phyloP scores from a whole-genome alignment of 2,113 vertebrate species.

The Lasiurus cinereus region DNA sequence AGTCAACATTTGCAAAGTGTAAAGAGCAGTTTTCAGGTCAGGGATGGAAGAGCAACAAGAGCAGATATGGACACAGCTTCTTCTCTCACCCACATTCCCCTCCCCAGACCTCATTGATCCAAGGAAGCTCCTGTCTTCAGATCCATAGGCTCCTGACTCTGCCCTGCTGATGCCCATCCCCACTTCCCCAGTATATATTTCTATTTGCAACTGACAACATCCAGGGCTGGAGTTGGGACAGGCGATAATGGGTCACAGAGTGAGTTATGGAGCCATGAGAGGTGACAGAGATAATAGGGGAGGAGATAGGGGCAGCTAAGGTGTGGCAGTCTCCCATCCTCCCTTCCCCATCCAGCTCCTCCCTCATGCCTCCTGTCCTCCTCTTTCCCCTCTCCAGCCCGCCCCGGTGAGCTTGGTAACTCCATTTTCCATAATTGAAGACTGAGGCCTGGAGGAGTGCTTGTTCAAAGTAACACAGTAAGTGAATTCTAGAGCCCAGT shows the following conservation, averaged over 20 bases:
- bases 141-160: slow-evolving; percentile 49
- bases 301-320: not conserved
- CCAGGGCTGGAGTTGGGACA: slow-evolving; percentile 51
- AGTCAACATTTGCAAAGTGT: not conserved
- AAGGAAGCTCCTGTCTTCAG: not conserved
- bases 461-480: not conserved
- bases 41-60: not conserved
- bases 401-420: not conserved
- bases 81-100: fast-evolving
- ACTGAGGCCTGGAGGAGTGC: not conserved
- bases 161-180: slow-evolving; percentile 25
- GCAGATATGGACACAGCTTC: fast-evolving
- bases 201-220: slow-evolving; percentile 77
- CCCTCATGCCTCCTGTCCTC: fast-evolving
- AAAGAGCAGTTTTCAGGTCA: not conserved
- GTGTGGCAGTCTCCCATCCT: not conserved
- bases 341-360: too few relatives aligned
- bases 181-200: not conserved
- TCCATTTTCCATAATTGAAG: not conserved
- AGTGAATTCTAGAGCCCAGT: not conserved
- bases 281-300: not conserved
- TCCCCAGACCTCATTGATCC: not conserved
- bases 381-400: too few relatives aligned
- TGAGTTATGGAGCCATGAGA: slow-evolving; percentile 79
- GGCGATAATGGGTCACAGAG: slow-evolving; percentile 84